Conservation (phyloP, 2,113 vertebrate species). For the Tichodroma muraria region DNA sequence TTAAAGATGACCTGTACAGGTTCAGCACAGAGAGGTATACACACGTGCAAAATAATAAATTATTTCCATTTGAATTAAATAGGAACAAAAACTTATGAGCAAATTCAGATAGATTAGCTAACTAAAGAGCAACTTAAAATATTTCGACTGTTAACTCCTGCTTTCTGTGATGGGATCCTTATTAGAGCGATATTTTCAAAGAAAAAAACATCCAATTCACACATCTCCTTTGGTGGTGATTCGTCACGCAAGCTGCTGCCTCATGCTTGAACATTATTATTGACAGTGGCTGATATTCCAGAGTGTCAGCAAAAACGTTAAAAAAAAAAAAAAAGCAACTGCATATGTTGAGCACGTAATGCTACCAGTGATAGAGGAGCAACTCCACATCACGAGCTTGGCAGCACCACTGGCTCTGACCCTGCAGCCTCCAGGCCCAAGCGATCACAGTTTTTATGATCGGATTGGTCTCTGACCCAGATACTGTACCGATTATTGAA, state of each 20-base stretch:
- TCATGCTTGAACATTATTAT: background rate
- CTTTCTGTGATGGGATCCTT: background rate
- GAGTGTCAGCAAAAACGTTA: background rate
- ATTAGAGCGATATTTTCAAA: background rate
- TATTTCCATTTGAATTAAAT: background rate
- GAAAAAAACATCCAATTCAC: background rate
- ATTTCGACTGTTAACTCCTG: background rate
- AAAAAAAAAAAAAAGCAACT: background rate
- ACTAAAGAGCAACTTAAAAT: background rate
- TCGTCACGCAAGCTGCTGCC: background rate
- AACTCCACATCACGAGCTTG: background rate
- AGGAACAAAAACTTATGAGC: background rate
- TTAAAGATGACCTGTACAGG: background rate
- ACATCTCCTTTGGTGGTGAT: background rate
- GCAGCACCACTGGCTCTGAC: background rate
- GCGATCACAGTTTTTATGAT: conserved; percentile 5
- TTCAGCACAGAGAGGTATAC: background rate
- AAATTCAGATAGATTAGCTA: background rate
- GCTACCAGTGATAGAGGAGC: background rate
- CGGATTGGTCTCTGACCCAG: conserved; percentile 57
- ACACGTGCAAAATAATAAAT: background rate
- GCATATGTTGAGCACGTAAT: background rate
- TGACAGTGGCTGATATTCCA: background rate
- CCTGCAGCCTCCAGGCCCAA: conserved; percentile 7
- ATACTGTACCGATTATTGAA: conserved; percentile 55